Base-by-base conservation (phyloP, 2,888 invertebrate genomes). In the Drosophila robusta region DNA sequence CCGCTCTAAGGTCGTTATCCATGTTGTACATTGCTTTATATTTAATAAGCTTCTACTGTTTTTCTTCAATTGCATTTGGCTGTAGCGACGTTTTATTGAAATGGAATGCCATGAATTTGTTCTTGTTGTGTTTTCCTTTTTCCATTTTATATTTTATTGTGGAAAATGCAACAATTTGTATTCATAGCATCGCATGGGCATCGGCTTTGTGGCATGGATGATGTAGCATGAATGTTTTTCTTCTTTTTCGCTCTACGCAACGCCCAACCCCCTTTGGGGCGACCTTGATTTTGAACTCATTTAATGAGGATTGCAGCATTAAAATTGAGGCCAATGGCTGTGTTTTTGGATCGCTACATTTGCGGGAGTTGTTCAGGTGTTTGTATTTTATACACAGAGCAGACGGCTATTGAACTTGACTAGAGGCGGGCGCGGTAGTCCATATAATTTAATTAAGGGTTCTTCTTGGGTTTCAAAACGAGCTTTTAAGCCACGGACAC, bases 261-360 rank as follows among this genome's bases (percentile, higher is more conserved):
- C 12, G 39, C 34, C 14, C 56, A 39, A 9, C 36, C 39, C 26
- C 24, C n/a, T 24, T n/a, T 41, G 45, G 32, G 42, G 12, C 56
- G 82, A 73, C 88, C 86, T 86, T 86, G 86, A 87, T 81, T 83
- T 88, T 86, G 86, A 88, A 86, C 83, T 87, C 61, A 69, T 86
- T 75, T 58, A 46, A 51, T 71, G 66, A 65, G 69, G 54, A 79
- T 75, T 80, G 65, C 71, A 67, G 62, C 79, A 70, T 67, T 78
- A 36, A 70, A 78, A 66, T 78, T 46, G 76, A 62, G 82, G 83
- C 66, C 68, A 80, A 68, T 70, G 85, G 45, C 77, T 74, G 69
- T 49, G 55, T 56, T 46, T 50, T 42, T 45, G 54, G 34, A 8
- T 45, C 18, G 32, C 11, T 8, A 38, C 26, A n/a, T 18, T 54